Evolutionary conservation across 1,140 invertebrate genomes (phyloP), one percentile per base, ranked within the genome.

Genomic region (Cyclargus thomasi): DNA sequence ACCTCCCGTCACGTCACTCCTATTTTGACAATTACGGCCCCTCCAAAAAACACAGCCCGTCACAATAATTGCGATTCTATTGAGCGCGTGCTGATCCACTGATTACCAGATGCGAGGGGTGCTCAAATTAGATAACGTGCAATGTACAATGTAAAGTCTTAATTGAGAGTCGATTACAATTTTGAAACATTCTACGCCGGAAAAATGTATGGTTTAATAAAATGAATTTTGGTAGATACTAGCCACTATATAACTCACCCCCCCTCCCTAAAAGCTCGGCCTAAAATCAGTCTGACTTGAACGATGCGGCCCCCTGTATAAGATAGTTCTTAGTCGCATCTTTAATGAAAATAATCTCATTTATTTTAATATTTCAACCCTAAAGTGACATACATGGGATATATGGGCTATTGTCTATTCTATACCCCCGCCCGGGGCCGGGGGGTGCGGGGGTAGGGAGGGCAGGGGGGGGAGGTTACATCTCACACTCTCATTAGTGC

Each of bases 21-120:
- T 53, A 67, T 36, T 59, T 53, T 55, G 53, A 59, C 22, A 23
- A 62, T 67, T 67, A 53, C 17, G 53, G 14, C 39, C 39, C 39
- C 39, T 16, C 39, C 14, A 47, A 47, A 47, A 47, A 20, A 55
- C 18, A 55, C n/a, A 18, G 17, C 0, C 53, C n/a, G 53, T 55
- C 53, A 55, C 53, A 55, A 55, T 55, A 55, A 17, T 55, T 55
- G 53, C 53, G 18, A 20, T 18, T 55, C 39, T 47, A 47, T 47
- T 47, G 39, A 47, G 39, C 39, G 39, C 14, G 11, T 16, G 39
- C 39, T 47, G 39, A 47, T 47, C 39, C 11, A 47, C 39, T 47
- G 39, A 47, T 47, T 47, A 47, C 10, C 39, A 47, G 14, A 47
- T 47, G 39, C 39, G 14, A 47, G 39, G 39, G 39, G 39, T 14